Evolutionary conservation across 2,888 invertebrate genomes (phyloP).

Genomic region (Philaethria dido): DNA sequence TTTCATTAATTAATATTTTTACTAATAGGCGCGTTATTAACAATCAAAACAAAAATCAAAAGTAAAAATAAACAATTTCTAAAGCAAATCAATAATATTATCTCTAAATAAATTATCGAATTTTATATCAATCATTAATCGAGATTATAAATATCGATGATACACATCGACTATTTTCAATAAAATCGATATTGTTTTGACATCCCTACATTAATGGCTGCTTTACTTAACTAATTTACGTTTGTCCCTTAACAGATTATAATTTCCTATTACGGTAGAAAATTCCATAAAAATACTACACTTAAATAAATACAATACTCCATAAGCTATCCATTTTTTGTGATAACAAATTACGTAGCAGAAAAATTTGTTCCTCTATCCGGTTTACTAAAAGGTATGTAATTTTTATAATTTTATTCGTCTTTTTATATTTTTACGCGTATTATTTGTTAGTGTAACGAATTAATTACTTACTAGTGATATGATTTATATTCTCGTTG

Average conservation of each 20-base stretch:
- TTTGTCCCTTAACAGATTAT: conserved; percentile 52
- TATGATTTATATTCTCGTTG: conserved; percentile 15
- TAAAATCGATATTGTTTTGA: too few relatives aligned
- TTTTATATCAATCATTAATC: too few relatives aligned
- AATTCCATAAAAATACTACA: not conserved
- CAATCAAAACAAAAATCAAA: too few relatives aligned
- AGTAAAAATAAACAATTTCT: too few relatives aligned
- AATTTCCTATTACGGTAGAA: conserved; percentile 18
- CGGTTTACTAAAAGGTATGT: conserved; percentile 58
- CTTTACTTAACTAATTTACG: conserved; percentile 55
- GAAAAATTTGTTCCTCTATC: not conserved
- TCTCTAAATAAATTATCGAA: too few relatives aligned
- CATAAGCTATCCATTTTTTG: not conserved
- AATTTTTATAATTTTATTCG: conserved; percentile 57
- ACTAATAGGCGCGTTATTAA: too few relatives aligned
- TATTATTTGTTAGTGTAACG: conserved; percentile 51
- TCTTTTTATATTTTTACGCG: conserved; percentile 46
- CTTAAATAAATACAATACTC: conserved; percentile 2
- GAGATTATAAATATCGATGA: too few relatives aligned
- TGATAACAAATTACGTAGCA: conserved; percentile 2
- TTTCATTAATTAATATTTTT: too few relatives aligned
- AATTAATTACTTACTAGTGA: conserved; percentile 48
- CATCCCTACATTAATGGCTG: too few relatives aligned
- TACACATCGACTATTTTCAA: too few relatives aligned
- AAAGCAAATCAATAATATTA: too few relatives aligned